A percentile compares a stretch with the other conserved stretches of the same genome.
phyloP scores from a whole-genome alignment of 2,113 vertebrate genomes.

The Aldabrachelys gigantea region DNA sequence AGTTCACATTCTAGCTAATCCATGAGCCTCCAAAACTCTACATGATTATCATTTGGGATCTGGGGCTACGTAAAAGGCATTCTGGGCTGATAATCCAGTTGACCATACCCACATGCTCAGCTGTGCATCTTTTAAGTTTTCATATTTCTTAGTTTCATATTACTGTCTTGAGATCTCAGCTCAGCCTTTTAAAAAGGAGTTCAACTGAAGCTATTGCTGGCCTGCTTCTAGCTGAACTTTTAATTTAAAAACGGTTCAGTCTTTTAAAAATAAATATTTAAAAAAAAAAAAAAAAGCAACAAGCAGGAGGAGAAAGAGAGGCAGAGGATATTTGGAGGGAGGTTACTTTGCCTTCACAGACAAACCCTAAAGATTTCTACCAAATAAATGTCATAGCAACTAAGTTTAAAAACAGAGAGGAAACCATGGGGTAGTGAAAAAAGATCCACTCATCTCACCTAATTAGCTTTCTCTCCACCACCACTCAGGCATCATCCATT shows the following conservation, averaged over 20 bases:
- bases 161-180: neutral
- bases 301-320: neutral
- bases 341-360: neutral
- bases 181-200: neutral
- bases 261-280: neutral
- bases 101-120: neutral
- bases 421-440: neutral
- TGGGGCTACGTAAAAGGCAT: neutral
- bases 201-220: neutral
- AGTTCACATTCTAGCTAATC: neutral
- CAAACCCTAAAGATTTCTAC: neutral
- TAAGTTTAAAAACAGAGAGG: neutral
- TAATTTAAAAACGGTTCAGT: neutral
- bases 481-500: neutral
- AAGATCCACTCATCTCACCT: neutral
- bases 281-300: neutral
- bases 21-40: neutral
- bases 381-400: neutral
- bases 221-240: neutral
- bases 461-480: neutral
- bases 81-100: neutral
- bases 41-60: neutral
- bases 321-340: rapidly evolving
- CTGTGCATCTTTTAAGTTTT: neutral
- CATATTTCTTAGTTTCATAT: neutral